phyloP scores from a whole-genome alignment of 2,888 invertebrate genomes.

The Orthosia gothica region DNA sequence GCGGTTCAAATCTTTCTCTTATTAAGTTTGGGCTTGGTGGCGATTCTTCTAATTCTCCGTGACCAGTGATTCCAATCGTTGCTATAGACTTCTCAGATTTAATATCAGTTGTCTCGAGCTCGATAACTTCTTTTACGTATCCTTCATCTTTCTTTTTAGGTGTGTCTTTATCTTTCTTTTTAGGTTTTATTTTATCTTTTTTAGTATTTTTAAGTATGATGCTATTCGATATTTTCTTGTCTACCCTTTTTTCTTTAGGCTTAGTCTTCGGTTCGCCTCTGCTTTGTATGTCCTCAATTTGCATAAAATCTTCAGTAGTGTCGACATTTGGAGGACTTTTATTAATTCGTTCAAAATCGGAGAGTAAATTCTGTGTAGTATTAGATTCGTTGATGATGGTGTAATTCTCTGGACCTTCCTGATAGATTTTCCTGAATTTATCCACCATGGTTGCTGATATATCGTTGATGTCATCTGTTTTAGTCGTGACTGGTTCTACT shows the following conservation, averaged over 20 bases:
- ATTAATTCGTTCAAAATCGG: slow-evolving; percentile 73
- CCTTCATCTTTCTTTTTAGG: slow-evolving; percentile 7
- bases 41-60: slow-evolving; percentile 78
- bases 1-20: slow-evolving; percentile 68
- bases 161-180: slow-evolving; percentile 7
- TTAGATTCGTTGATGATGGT: slow-evolving; percentile 72
- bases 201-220: slow-evolving; percentile 16
- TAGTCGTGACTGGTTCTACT: slow-evolving; percentile 74
- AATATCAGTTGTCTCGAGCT: slow-evolving; percentile 43
- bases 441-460: slow-evolving; percentile 74
- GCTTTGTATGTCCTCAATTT: slow-evolving; percentile 46
- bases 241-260: slow-evolving; percentile 16
- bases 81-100: slow-evolving; percentile 77
- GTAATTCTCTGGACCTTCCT: slow-evolving; percentile 68
- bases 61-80: slow-evolving; percentile 82
- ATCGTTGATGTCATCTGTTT: slow-evolving; percentile 69
- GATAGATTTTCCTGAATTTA: slow-evolving; percentile 77
- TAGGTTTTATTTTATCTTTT: slow-evolving; percentile 12
- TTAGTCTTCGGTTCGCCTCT: slow-evolving; percentile 15
- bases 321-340: slow-evolving; percentile 66
- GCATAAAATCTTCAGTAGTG: slow-evolving; percentile 65
- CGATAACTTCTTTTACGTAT: slow-evolving; percentile 28
- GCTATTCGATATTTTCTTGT: slow-evolving; percentile 36
- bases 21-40: slow-evolving; percentile 76
- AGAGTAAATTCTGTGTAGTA: slow-evolving; percentile 78